Percentiles rank a stretch among this genome's conserved stretches.
Conservation (phyloP, 2,797 vertebrate species). For the Poecilia wingei region DNA sequence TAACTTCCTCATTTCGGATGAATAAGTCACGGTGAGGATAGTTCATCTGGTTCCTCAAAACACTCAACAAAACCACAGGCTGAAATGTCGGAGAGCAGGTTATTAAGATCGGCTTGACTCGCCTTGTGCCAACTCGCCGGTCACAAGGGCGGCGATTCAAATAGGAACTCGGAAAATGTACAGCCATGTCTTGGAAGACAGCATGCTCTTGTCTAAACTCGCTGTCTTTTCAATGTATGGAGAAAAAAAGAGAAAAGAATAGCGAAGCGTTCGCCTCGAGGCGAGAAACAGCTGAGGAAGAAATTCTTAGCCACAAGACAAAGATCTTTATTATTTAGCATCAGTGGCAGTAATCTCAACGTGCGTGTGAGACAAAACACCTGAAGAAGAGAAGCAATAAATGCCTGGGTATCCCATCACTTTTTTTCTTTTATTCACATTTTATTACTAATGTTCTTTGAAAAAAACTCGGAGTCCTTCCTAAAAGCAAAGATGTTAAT, state of each 20-base stretch:
- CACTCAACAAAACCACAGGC: conserved; percentile 12
- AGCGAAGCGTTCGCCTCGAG: neutral
- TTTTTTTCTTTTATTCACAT: neutral
- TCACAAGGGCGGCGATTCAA: conserved; percentile 15
- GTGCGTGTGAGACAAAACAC: conserved; percentile 2
- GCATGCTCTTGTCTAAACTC: neutral
- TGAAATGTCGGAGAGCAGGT: conserved; percentile 23
- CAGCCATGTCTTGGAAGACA: neutral
- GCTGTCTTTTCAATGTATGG: neutral
- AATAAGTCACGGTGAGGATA: conserved; percentile 34
- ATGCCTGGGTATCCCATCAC: neutral
- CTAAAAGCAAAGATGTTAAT: neutral
- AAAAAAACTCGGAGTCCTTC: neutral
- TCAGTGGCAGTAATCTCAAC: conserved; percentile 4
- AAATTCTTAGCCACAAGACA: conserved; percentile 13
- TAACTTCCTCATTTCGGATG: conserved; percentile 62
- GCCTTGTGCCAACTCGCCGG: neutral
- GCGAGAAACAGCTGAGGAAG: conserved; percentile 32
- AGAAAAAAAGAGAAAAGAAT: neutral
- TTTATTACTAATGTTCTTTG: neutral
- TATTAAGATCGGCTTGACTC: conserved; percentile 7
- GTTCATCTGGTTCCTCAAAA: conserved; percentile 22
- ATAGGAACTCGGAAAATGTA: conserved; percentile 23
- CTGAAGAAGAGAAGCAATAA: neutral
- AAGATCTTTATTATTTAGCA: conserved; percentile 26